Evolutionary conservation across 2,888 invertebrate genomes (phyloP).

Genomic region (Seira sanloemensis): DNA sequence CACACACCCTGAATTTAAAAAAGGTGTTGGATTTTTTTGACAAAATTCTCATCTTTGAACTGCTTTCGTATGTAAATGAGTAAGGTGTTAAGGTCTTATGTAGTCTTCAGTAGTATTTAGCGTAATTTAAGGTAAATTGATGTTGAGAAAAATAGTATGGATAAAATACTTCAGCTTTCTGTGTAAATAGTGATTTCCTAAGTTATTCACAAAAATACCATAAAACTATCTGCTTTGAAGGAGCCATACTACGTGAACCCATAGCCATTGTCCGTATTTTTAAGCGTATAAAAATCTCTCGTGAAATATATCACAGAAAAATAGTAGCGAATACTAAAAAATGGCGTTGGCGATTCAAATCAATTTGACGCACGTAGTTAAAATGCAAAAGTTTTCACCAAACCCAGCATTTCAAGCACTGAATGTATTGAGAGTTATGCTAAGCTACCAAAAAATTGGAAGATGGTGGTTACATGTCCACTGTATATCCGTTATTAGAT

Average conservation of each 20-base stretch:
- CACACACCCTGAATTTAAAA: not conserved
- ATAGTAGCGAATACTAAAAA: too few species aligned
- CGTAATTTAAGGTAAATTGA: not conserved
- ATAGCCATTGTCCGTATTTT: conserved; percentile 4
- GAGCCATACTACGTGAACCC: not conserved
- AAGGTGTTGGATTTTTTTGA: conserved; percentile 29
- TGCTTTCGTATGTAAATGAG: conserved; percentile 24
- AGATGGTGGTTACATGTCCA: too few species aligned
- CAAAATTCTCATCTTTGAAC: conserved; percentile 42
- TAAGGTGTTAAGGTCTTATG: conserved; percentile 11
- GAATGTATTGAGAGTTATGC: not conserved
- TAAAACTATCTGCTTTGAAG: not conserved
- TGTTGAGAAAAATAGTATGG: too few species aligned
- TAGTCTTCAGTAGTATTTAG: not conserved
- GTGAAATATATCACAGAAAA: too few species aligned
- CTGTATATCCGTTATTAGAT: too few species aligned
- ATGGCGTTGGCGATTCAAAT: too few species aligned
- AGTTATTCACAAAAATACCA: not conserved
- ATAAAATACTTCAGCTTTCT: not conserved
- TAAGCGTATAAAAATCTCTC: not conserved
- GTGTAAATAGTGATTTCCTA: not conserved
- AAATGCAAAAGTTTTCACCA: too few species aligned
- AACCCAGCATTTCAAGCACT: too few species aligned
- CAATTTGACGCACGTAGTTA: too few species aligned
- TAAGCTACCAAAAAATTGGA: not conserved